These are phyloP conservation scores for Chromobotia macracanthus DNA, from an alignment of 2,797 vertebrate genomes.

Conservation along the genomic window DNA sequence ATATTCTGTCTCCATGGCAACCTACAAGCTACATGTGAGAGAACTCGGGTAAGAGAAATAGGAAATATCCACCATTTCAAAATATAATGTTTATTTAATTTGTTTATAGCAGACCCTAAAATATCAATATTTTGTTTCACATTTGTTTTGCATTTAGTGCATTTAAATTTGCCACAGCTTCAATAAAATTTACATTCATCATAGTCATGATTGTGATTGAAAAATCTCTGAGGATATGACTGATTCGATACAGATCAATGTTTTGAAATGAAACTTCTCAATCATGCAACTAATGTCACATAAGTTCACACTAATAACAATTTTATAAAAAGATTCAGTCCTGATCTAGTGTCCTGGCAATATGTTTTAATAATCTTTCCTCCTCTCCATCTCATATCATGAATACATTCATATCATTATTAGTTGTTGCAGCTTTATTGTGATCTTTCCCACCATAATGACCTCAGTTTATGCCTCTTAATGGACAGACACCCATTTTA, in stretches of 20 bases:
- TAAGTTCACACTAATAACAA: background rate
- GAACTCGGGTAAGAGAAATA: background rate
- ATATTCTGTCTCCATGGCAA: slow-evolving; percentile 14
- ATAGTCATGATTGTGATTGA: background rate
- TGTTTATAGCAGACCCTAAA: background rate
- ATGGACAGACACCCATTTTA: background rate
- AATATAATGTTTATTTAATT: background rate
- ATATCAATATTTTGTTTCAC: too few species aligned
- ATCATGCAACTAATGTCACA: background rate
- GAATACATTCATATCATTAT: background rate
- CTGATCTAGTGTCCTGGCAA: background rate
- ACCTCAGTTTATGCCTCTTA: background rate
- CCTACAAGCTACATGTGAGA: slow-evolving; percentile 1
- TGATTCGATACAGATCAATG: background rate
- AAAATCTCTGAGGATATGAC: background rate
- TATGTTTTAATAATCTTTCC: background rate
- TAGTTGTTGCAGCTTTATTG: background rate
- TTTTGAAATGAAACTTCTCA: background rate
- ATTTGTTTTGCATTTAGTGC: background rate
- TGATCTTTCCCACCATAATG: background rate
- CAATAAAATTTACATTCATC: background rate
- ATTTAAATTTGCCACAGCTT: slow-evolving; percentile 17
- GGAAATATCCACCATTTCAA: background rate
- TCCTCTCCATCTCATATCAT: background rate
- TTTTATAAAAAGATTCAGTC: background rate